These are phyloP conservation scores for Synergus laeviventris DNA, from an alignment of 2,888 invertebrate genomes.

Conservation along the genomic window DNA sequence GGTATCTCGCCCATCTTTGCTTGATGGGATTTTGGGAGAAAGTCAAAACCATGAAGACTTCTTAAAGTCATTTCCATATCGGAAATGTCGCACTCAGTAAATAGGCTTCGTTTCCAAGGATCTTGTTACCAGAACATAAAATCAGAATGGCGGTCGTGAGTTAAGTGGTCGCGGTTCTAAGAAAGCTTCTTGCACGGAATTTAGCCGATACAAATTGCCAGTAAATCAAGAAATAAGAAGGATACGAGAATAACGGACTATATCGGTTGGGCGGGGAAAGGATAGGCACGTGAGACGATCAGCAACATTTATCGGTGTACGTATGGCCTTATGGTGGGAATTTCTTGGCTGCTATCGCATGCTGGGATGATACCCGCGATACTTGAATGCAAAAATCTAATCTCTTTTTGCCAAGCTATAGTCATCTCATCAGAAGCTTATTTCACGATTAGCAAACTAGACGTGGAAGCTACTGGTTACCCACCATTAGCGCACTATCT, in stretches of 20 bases:
- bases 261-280: not conserved
- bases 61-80: constrained; percentile 26
- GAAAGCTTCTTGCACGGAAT: constrained; percentile 48
- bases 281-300: constrained; percentile 19
- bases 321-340: constrained; percentile 4
- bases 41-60: not conserved
- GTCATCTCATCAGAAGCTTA: not conserved
- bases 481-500: not conserved
- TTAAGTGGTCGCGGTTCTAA: constrained; percentile 51
- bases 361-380: not conserved
- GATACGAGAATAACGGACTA: constrained; percentile 7
- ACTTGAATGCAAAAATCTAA: not conserved
- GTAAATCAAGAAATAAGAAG: constrained; percentile 23
- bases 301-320: not conserved
- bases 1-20: constrained; percentile 7
- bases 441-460: not conserved
- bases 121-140: not conserved
- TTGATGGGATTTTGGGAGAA: constrained; percentile 15
- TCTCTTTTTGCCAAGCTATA: not conserved
- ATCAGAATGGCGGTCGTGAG: constrained; percentile 6
- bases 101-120: not conserved
- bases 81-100: constrained; percentile 15
- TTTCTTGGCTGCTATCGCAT: constrained; percentile 1
- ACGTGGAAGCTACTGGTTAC: not conserved
- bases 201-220: constrained; percentile 45